Evolutionary conservation across 2,113 vertebrate genomes (phyloP).

Genomic region (Gambusia affinis): DNA sequence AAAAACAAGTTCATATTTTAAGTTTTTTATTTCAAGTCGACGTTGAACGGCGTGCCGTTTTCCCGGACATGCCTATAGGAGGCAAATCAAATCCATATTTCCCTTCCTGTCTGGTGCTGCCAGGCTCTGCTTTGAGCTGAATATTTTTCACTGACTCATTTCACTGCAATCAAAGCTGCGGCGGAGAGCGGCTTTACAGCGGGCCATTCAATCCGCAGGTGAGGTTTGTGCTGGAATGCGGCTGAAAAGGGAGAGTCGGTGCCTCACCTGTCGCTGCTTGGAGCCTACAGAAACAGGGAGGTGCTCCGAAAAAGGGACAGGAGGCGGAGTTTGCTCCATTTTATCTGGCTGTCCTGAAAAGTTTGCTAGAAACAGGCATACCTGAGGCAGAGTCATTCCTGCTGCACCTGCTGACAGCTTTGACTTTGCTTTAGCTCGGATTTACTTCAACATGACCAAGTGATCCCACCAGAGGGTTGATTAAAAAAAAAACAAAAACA

Average conservation of each 20-base stretch:
- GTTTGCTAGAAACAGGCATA: conserved; percentile 29
- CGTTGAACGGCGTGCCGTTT: neutral
- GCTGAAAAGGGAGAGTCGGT: conserved; percentile 6
- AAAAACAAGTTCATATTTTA: neutral
- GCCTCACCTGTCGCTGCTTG: conserved; percentile 65
- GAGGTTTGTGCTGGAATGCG: conserved; percentile 53
- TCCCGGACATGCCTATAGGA: neutral
- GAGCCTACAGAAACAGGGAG: conserved; percentile 40
- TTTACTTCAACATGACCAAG: conserved; percentile 46
- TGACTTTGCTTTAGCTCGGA: conserved; percentile 26
- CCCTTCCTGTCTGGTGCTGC: too few relatives aligned
- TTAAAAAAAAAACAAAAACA: neutral
- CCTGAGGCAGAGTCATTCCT: neutral
- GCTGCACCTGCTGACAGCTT: conserved; percentile 46
- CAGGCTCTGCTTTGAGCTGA: neutral
- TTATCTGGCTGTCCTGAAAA: conserved; percentile 41
- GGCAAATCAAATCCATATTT: neutral
- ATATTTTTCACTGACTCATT: neutral
- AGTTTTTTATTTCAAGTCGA: neutral
- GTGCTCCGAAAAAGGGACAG: conserved; percentile 27
- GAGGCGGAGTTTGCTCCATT: conserved; percentile 65
- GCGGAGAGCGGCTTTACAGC: neutral
- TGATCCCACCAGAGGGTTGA: conserved; percentile 2
- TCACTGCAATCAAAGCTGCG: neutral
- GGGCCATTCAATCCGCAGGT: neutral